phyloP scores from a whole-genome alignment of 2,113 vertebrate genomes.

The Lepidothrix coronata region DNA sequence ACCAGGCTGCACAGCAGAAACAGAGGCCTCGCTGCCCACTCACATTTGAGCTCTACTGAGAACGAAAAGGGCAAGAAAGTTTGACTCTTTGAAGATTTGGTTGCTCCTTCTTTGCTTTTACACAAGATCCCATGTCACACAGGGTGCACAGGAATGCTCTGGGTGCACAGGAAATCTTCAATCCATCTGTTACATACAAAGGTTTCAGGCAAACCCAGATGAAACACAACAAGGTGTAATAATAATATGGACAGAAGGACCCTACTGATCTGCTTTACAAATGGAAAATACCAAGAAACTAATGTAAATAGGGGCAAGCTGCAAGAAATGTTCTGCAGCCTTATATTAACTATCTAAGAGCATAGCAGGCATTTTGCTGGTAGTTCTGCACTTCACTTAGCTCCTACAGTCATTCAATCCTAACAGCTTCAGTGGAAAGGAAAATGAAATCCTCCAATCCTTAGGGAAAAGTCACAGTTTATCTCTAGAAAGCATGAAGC shows the following conservation, averaged over 20 bases:
- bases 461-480: conserved; percentile 68
- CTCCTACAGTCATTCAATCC: conserved; percentile 10
- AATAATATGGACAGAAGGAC: not conserved
- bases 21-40: not conserved
- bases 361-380: not conserved
- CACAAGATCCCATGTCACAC: not conserved
- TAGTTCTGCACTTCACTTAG: conserved; percentile 11
- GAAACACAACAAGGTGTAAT: not conserved
- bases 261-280: not conserved
- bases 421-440: conserved; percentile 24
- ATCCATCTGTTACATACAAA: not conserved
- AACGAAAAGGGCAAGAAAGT: not conserved
- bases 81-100: not conserved
- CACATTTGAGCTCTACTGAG: not conserved
- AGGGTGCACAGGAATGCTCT: not conserved
- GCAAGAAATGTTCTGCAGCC: not conserved
- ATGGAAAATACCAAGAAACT: not conserved
- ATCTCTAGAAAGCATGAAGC: conserved; percentile 69
- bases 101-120: not conserved
- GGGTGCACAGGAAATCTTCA: not conserved
- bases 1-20: not conserved
- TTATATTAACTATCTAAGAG: conserved; percentile 12
- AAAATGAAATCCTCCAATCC: conserved; percentile 59
- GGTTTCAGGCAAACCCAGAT: not conserved
- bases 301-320: not conserved